Conservation (phyloP, 1,140 invertebrate species). For the Aphelinus certus region DNA sequence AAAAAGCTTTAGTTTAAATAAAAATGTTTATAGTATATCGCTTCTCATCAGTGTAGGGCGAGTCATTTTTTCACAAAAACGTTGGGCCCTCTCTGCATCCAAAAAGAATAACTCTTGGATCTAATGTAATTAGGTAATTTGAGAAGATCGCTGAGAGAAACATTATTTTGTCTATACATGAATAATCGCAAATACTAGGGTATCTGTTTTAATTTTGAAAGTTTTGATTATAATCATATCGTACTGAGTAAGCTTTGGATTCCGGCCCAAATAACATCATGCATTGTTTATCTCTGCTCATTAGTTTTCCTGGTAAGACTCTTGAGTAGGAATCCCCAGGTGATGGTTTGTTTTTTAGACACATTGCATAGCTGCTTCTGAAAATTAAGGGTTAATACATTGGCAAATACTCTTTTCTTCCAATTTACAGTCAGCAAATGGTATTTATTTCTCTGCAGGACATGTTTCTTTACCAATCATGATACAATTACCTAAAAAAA, state of each 20-base stretch:
- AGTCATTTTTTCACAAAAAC: no score
- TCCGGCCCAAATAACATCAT: background rate
- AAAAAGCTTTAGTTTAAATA: no score
- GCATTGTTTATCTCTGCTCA: slow-evolving; percentile 8
- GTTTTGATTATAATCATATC: slow-evolving; percentile 1
- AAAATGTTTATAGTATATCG: no score
- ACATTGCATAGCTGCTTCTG: background rate
- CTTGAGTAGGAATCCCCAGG: background rate
- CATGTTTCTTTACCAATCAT: background rate
- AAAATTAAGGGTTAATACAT: background rate
- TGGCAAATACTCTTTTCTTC: background rate
- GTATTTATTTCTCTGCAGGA: background rate
- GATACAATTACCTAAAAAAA: background rate
- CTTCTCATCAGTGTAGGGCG: background rate
- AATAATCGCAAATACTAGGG: no score
- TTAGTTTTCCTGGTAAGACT: slow-evolving; percentile 12
- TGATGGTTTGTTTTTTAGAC: background rate
- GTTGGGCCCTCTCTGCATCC: no score
- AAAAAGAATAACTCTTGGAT: no score
- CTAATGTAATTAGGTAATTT: no score
- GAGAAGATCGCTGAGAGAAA: no score
- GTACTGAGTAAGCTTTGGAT: background rate
- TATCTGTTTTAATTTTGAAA: background rate
- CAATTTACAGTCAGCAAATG: background rate
- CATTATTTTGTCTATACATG: no score